phyloP scores from a whole-genome alignment of 2,797 vertebrate genomes.

The Gymnodraco acuticeps region DNA sequence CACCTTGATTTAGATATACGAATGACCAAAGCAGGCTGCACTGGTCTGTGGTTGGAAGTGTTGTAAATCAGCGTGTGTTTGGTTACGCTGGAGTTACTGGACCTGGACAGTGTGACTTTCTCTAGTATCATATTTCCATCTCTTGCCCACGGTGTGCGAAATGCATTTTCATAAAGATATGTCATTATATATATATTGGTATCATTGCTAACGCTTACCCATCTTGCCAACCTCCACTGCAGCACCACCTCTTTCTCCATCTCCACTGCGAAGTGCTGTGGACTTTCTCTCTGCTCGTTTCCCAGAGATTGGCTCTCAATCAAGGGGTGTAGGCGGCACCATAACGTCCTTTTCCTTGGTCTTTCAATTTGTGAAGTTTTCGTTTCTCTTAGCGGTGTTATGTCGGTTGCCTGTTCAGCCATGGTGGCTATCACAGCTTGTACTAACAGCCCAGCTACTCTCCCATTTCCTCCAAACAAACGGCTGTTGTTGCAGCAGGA shows the following conservation, averaged over 20 bases:
- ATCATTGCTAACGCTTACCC: background rate
- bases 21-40: no score
- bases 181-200: no score
- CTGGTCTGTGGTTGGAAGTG: background rate
- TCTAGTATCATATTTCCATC: background rate
- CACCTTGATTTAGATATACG: no score
- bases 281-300: slow-evolving; percentile 21
- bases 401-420: slow-evolving; percentile 50
- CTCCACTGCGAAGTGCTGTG: slow-evolving; percentile 1
- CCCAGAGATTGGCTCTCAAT: slow-evolving; percentile 55
- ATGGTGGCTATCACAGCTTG: slow-evolving; percentile 47
- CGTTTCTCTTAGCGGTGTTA: slow-evolving; percentile 36
- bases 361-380: slow-evolving; percentile 70
- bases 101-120: background rate
- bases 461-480: slow-evolving; percentile 63
- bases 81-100: background rate
- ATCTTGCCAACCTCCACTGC: slow-evolving; percentile 3
- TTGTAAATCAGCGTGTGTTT: background rate
- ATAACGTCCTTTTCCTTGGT: slow-evolving; percentile 21
- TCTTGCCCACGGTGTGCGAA: background rate
- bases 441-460: slow-evolving; percentile 58
- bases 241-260: slow-evolving; percentile 12
- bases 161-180: background rate
- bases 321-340: slow-evolving; percentile 40
- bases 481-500: slow-evolving; percentile 63